Evolutionary conservation across 2,888 invertebrate species (phyloP).

Genomic region (Drosophila nigricruria): DNA sequence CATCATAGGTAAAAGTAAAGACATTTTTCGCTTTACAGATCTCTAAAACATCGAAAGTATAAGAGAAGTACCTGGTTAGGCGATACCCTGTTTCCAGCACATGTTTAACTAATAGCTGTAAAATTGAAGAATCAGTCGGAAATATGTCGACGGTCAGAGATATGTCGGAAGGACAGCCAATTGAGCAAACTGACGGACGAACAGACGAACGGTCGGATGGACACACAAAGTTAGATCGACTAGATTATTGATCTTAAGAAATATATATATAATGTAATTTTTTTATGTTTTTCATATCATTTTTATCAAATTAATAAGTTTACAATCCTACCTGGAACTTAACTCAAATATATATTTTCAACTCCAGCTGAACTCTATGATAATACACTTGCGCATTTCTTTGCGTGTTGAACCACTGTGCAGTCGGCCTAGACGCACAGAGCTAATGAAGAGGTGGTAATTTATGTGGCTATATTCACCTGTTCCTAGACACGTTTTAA

Average conservation of each 20-base stretch:
- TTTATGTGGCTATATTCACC: slow-evolving; percentile 78
- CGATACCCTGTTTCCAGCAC: not conserved
- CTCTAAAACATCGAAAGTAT: not conserved
- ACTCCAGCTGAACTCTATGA: not conserved
- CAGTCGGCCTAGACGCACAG: slow-evolving; percentile 38
- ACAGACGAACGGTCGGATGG: not conserved
- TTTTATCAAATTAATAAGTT: not conserved
- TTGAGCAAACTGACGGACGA: not conserved
- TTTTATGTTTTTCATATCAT: too few relatives aligned
- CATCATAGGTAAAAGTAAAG: too few relatives aligned
- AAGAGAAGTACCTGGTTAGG: not conserved
- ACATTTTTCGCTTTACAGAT: not conserved
- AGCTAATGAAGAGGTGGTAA: slow-evolving; percentile 81
- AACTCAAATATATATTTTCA: too few relatives aligned
- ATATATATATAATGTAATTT: too few relatives aligned
- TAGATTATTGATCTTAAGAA: too few relatives aligned
- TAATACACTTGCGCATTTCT: not conserved
- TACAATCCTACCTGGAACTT: too few relatives aligned
- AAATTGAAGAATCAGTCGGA: too few relatives aligned
- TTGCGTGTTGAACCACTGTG: slow-evolving; percentile 42
- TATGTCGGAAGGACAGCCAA: too few relatives aligned
- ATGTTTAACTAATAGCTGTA: not conserved
- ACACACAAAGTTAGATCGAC: too few relatives aligned
- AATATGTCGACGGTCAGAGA: too few relatives aligned
- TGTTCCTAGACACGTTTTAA: slow-evolving; percentile 76